These are phyloP conservation scores for Tribolium freemani DNA, from an alignment of 2,888 invertebrate genomes.

Conservation along the genomic window DNA sequence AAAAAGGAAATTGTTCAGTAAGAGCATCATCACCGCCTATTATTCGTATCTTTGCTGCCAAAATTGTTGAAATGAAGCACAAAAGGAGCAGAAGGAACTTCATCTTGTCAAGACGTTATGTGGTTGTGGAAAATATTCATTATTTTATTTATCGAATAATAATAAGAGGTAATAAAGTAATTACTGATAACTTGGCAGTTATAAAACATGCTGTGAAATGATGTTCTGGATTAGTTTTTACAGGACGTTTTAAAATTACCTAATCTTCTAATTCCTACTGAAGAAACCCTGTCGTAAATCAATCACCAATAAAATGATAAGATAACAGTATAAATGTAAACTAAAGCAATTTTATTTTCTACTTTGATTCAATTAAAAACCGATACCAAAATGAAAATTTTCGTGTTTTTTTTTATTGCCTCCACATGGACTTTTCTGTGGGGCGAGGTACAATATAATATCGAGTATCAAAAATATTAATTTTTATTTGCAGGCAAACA, in stretches of 20 bases:
- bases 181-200: background rate
- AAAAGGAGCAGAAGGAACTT: background rate
- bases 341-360: background rate
- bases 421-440: background rate
- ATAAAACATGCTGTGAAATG: background rate
- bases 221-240: background rate
- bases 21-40: background rate
- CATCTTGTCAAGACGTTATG: background rate
- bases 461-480: too few species aligned
- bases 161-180: background rate
- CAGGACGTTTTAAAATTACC: background rate
- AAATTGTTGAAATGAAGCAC: background rate
- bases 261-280: background rate
- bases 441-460: background rate
- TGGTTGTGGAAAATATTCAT: too few species aligned
- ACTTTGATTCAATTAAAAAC: background rate
- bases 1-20: conserved; percentile 13
- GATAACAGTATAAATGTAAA: background rate
- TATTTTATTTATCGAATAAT: background rate
- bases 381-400: background rate
- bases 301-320: background rate
- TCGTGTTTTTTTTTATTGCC: background rate
- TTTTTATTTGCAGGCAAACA: too few species aligned
- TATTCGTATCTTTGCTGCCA: background rate
- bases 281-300: background rate